Percentiles rank a stretch among this genome's conserved stretches.
These are phyloP conservation scores for Cryptocephalus primarius DNA, from an alignment of 2,888 invertebrate genomes.

Conservation along the genomic window DNA sequence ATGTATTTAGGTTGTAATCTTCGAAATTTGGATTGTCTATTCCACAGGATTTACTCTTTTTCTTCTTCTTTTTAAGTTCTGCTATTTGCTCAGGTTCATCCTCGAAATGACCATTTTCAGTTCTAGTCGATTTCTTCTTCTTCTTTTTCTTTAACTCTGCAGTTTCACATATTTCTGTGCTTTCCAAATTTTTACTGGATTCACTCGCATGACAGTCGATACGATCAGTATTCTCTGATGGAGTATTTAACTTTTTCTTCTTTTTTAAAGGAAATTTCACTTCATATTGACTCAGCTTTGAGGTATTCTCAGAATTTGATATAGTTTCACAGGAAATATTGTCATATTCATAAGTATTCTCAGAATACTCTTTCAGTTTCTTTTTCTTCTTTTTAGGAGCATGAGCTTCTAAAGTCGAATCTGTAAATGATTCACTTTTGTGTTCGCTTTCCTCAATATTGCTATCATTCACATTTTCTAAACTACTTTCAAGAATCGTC, in stretches of 20 bases:
- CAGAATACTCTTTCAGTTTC: not conserved
- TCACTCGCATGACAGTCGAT: too few species aligned
- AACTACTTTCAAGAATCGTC: conserved; percentile 22
- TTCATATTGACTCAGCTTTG: too few species aligned
- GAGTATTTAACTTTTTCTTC: too few species aligned
- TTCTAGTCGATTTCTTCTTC: not conserved
- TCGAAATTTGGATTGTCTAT: too few species aligned
- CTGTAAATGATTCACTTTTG: conserved; percentile 5
- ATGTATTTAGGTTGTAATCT: too few species aligned
- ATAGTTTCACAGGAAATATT: too few species aligned
- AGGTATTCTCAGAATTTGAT: too few species aligned
- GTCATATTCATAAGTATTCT: not conserved
- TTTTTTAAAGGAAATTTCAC: too few species aligned
- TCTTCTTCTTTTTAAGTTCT: not conserved
- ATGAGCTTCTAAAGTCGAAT: conserved; percentile 1
- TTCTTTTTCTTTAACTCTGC: not conserved
- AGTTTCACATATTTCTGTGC: not conserved
- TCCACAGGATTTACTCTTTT: too few species aligned
- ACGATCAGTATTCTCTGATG: too few species aligned
- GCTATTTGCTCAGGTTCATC: too few species aligned
- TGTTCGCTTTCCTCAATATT: not conserved
- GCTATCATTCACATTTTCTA: conserved; percentile 9
- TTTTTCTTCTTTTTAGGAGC: conserved; percentile 9
- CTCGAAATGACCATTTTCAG: too few species aligned
- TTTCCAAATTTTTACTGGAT: not conserved